Conservation (phyloP, 2,888 invertebrate genomes). For the Brachyptera risi region DNA sequence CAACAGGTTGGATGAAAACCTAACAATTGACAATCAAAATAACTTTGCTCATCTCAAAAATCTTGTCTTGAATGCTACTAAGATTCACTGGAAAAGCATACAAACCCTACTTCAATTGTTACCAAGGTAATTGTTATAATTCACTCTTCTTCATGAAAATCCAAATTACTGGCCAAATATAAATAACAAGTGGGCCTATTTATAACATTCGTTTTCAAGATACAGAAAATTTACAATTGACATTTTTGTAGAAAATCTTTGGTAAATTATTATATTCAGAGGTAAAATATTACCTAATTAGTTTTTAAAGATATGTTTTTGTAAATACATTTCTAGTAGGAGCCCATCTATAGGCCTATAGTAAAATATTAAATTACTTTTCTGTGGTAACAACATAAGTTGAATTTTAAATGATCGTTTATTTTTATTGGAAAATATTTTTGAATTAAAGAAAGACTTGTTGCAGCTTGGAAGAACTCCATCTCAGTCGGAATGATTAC, state of each 20-base stretch:
- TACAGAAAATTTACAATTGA: conserved; percentile 23
- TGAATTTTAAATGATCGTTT: too few relatives aligned
- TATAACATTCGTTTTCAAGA: not conserved
- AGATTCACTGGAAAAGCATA: conserved; percentile 80
- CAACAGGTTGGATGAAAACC: conserved; percentile 72
- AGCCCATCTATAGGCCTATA: too few relatives aligned
- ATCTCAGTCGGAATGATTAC: conserved; percentile 88
- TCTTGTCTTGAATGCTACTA: conserved; percentile 83
- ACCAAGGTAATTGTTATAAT: conserved; percentile 49
- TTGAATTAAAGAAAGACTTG: too few relatives aligned
- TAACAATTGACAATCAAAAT: conserved; percentile 39
- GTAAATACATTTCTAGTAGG: too few relatives aligned
- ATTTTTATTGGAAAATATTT: too few relatives aligned
- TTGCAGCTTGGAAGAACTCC: conserved; percentile 75
- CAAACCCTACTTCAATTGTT: conserved; percentile 69
- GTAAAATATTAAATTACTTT: too few relatives aligned
- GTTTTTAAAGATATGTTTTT: too few relatives aligned
- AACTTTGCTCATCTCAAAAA: conserved; percentile 56
- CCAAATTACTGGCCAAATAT: not conserved
- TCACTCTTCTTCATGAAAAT: not conserved
- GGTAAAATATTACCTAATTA: too few relatives aligned
- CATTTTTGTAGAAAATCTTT: too few relatives aligned
- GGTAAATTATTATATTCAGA: too few relatives aligned
- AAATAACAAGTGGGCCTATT: not conserved
- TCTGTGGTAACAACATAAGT: too few relatives aligned